Base-by-base conservation (phyloP, 1,140 invertebrate genomes). In the Ceratosolen solmsi region DNA sequence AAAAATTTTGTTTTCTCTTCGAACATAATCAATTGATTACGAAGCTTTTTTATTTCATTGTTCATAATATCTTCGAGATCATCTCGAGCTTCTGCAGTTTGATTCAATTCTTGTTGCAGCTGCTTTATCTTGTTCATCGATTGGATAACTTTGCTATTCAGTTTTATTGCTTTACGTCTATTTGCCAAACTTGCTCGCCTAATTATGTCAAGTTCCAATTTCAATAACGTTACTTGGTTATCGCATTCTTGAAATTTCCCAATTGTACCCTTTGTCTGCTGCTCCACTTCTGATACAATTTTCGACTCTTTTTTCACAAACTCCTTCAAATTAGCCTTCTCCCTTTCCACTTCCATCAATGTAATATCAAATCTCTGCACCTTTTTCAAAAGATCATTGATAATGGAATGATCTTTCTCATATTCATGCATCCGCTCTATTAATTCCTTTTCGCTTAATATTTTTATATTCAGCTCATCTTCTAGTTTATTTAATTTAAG, bases 1-100 rank as follows among this genome's bases (percentile, higher is more conserved):
- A 86, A 58, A 36, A 89, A 80, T 17, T 73, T 79, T n/a, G 82
- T 82, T 68, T 88, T 85, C 46, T 87, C 85, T 84, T 88, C 85
- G 41, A 87, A 86, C 49, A 82, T 51, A 13, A 76, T 82, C n/a
- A 88, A 82, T 77, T 60, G 77, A 7, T 85, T 74, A 60, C 82
- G 78, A 27, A 88, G 74, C 83, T 85, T 85, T n/a, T 65, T 74
- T 65, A 89, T 86, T 82, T 88, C 84, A 8, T 80, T 75, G 78
- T 80, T 82, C 1, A 85, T 83, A 56, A 25, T 83, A 77, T 79
- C 80, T 58, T 89, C 88, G 0, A 89, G 41, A 54, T 85, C 82
- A 58, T 83, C 85, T 41, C 87, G 84, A 27, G 82, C 38, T 46
- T 85, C 82, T 82, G 89, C 85, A 0, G 85, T 84, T 65, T 73